Conservation (phyloP, 2,888 invertebrate genomes). For the Tenthredo amoena region DNA sequence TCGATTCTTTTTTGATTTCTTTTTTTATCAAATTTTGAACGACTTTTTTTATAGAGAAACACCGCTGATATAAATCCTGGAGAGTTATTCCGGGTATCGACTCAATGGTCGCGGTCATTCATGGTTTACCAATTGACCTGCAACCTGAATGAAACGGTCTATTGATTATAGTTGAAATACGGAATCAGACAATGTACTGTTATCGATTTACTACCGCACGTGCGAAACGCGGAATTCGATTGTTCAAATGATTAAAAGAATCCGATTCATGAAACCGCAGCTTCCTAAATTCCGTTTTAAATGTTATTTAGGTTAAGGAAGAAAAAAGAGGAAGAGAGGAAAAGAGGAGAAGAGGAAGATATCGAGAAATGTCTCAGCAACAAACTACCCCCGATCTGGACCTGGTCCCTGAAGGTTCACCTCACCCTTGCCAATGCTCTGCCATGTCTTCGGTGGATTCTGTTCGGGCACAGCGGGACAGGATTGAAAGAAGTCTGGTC, state of each 20-base stretch:
- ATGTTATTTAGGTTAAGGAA: not conserved
- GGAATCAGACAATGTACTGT: not conserved
- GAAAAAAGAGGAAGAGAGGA: not conserved
- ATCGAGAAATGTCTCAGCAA: conserved; percentile 65
- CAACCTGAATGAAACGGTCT: conserved; percentile 20
- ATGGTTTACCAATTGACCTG: not conserved
- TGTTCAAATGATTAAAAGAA: not conserved
- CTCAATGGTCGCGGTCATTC: not conserved
- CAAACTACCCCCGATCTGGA: conserved; percentile 62
- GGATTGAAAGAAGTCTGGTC: conserved; percentile 62
- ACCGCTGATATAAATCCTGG: not conserved
- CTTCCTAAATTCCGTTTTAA: not conserved
- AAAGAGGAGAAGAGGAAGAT: not conserved
- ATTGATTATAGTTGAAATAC: conserved; percentile 6
- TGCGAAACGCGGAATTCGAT: conserved; percentile 26
- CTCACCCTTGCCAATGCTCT: conserved; percentile 67
- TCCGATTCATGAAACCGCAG: not conserved
- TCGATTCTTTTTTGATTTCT: not conserved
- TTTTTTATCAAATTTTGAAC: not conserved
- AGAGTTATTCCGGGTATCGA: not conserved
- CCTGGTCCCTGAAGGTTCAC: conserved; percentile 61
- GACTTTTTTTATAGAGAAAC: not conserved
- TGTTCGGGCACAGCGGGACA: conserved; percentile 62
- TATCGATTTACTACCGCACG: conserved; percentile 8
- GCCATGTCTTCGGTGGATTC: conserved; percentile 64